Percentiles rank a stretch among this genome's conserved stretches.
Evolutionary conservation across 2,113 vertebrate genomes (phyloP).

Genomic region (Dolichallabes microphthalmus): DNA sequence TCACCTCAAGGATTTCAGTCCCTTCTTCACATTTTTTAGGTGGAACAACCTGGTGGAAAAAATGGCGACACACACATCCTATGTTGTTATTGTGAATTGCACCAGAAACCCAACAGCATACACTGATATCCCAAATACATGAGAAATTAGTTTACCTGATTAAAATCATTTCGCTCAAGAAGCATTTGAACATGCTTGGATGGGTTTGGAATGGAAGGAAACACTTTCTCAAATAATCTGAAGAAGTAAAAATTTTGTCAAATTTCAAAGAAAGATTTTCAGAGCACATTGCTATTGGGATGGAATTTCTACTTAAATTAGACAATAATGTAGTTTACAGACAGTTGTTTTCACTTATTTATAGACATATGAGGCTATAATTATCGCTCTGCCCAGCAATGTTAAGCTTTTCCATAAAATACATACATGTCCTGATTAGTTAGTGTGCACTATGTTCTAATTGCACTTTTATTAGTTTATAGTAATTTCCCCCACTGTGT

Average conservation of each 20-base stretch:
- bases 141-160: background rate
- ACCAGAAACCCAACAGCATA: background rate
- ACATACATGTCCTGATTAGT: too few species aligned
- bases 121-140: background rate
- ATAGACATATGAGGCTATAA: too few species aligned
- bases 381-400: too few species aligned
- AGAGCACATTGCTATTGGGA: too few species aligned
- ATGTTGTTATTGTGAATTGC: background rate
- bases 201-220: conserved; percentile 33
- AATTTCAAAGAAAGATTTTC: background rate
- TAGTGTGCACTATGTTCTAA: too few species aligned
- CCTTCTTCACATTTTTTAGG: conserved; percentile 27
- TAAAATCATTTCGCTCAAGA: conserved; percentile 16
- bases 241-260: background rate
- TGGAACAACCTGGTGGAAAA: background rate
- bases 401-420: too few species aligned
- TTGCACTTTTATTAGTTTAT: too few species aligned
- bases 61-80: background rate
- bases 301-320: too few species aligned
- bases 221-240: conserved; percentile 23
- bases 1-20: conserved; percentile 14
- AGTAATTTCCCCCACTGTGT: background rate
- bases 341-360: too few species aligned
- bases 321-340: too few species aligned
- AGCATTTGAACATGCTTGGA: conserved; percentile 6